Conservation (phyloP, 2,113 vertebrate species). For the Setophaga kirtlandii region DNA sequence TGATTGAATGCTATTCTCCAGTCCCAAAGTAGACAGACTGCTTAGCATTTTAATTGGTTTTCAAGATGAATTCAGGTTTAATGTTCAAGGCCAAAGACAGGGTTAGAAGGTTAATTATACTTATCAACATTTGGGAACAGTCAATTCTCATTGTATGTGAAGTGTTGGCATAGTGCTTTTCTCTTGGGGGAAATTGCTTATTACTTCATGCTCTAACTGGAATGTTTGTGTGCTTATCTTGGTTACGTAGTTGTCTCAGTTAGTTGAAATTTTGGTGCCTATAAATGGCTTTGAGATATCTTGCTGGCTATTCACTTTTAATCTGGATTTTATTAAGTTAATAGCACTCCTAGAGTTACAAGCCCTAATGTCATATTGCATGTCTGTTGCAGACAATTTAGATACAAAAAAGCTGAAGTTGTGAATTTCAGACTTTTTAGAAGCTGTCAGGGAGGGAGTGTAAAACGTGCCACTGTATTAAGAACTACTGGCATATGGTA, state of each 20-base stretch:
- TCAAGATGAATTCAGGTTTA: slow-evolving; percentile 12
- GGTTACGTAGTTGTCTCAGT: neutral
- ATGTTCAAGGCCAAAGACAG: neutral
- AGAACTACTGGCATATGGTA: neutral
- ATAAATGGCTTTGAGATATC: neutral
- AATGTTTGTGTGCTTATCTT: neutral
- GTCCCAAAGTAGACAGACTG: neutral
- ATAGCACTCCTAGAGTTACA: neutral
- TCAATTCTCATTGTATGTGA: neutral
- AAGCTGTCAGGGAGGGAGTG: neutral
- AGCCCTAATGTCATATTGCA: neutral
- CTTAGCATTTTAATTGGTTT: slow-evolving; percentile 64
- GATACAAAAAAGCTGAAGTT: neutral
- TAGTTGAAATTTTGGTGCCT: neutral
- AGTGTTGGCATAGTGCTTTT: neutral
- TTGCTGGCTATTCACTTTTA: neutral
- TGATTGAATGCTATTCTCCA: neutral
- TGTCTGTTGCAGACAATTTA: neutral
- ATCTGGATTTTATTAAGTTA: neutral
- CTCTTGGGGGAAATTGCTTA: neutral
- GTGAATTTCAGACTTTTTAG: neutral
- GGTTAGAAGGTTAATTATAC: slow-evolving; percentile 46
- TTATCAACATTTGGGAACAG: neutral
- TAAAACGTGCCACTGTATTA: neutral
- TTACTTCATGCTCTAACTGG: neutral